A percentile compares a stretch with the other conserved stretches of the same genome.
Conservation (phyloP, 2,113 vertebrate species). For the Calidris pugnax region DNA sequence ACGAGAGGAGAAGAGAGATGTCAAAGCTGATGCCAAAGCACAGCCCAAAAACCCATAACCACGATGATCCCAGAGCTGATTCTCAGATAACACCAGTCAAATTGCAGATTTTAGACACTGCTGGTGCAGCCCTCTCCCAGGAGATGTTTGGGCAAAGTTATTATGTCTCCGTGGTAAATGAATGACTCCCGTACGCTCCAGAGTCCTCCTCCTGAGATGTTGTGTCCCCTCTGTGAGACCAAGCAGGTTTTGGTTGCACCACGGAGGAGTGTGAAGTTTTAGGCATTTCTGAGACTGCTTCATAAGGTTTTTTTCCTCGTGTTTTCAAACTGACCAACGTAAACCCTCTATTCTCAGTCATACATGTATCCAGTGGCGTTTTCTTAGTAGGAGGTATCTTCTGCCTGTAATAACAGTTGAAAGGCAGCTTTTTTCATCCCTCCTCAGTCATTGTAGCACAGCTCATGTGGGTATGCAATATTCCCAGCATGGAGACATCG, state of each 20-base stretch:
- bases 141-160: background rate
- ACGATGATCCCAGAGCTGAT: background rate
- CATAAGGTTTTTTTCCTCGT: background rate
- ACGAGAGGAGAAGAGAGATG: background rate
- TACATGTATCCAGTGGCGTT: accelerated
- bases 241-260: background rate
- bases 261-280: too few species aligned
- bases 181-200: accelerated
- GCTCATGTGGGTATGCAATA: background rate
- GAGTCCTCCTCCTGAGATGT: background rate
- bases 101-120: background rate
- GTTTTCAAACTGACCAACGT: background rate
- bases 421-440: background rate
- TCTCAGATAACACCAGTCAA: background rate
- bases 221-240: background rate
- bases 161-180: background rate
- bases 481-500: background rate
- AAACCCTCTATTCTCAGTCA: background rate
- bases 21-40: background rate
- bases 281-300: background rate
- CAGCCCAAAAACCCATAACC: background rate
- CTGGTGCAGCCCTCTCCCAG: background rate
- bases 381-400: background rate
- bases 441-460: background rate
- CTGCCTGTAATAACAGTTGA: background rate